Percentiles rank a stretch among this genome's conserved stretches.
Evolutionary conservation across 92 coral and sea anemone genomes (phyloP).

Genomic region (Muricea muricata): DNA sequence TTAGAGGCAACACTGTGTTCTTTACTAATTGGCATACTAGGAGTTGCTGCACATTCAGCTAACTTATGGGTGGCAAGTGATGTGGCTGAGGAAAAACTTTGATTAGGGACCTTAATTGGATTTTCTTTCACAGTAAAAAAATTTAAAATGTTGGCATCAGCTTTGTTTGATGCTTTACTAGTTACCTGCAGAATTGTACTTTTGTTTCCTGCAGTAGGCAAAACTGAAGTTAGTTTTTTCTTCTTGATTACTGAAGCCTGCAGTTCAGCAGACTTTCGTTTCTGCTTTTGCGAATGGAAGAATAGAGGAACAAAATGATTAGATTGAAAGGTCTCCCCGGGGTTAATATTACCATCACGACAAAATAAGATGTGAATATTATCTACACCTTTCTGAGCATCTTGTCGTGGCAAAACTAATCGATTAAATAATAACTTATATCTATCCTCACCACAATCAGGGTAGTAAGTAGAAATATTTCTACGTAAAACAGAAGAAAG

Average conservation of each 20-base stretch:
- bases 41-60: not conserved
- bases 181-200: not conserved
- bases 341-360: not conserved
- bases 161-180: not conserved
- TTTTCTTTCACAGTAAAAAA: not conserved
- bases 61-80: not conserved
- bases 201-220: no score
- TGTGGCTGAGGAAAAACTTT: not conserved
- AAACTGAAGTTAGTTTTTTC: not conserved
- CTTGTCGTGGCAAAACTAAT: not conserved
- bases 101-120: not conserved
- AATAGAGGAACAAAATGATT: conserved; percentile 13
- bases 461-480: conserved; percentile 4
- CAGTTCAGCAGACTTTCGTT: not conserved
- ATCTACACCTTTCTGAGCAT: not conserved
- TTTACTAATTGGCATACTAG: not conserved
- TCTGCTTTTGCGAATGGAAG: not conserved
- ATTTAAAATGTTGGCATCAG: not conserved
- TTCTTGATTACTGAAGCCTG: not conserved
- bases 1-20: not conserved
- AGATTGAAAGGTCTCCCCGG: not conserved
- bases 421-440: not conserved
- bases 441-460: conserved; percentile 7
- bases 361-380: not conserved
- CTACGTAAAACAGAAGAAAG: conserved; percentile 12